Conservation (phyloP, 2,113 vertebrate species). For the Brachyhypopomus occidentalis region DNA sequence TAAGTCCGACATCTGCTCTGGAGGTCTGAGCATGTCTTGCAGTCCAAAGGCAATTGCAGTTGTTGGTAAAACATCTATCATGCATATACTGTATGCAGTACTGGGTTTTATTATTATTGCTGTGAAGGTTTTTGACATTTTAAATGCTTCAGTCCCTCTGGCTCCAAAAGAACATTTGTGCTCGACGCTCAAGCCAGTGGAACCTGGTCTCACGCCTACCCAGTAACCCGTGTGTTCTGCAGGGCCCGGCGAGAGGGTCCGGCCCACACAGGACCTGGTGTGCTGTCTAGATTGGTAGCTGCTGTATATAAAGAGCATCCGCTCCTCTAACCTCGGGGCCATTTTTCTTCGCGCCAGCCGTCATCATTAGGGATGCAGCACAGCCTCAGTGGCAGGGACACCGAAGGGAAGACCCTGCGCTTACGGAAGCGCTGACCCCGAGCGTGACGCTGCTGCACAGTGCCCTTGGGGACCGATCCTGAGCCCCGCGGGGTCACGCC, state of each 20-base stretch:
- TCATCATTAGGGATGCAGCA: conserved; percentile 39
- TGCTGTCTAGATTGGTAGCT: conserved; percentile 39
- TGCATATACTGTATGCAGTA: not conserved
- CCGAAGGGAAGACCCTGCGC: not conserved
- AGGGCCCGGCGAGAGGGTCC: not conserved
- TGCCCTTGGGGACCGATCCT: too few relatives aligned
- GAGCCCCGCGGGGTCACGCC: too few relatives aligned
- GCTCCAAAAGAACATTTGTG: not conserved
- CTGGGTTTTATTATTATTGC: not conserved
- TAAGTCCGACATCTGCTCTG: conserved; percentile 12
- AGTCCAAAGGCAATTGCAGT: not conserved
- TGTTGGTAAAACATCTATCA: not conserved
- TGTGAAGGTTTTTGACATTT: not conserved
- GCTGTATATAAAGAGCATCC: conserved; percentile 42
- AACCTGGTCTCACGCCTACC: not conserved
- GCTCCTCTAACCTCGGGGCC: conserved; percentile 39
- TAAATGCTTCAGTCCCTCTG: not conserved
- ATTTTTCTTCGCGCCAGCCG: conserved; percentile 32
- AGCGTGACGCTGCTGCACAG: not conserved
- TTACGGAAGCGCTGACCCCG: not conserved
- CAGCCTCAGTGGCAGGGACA: not conserved
- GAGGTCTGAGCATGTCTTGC: conserved; percentile 34
- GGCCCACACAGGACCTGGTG: conserved; percentile 23
- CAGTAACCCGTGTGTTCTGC: conserved; percentile 13
- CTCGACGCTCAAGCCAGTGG: not conserved